phyloP scores from a whole-genome alignment of 1,140 invertebrate species.

The Pogonus chalceus region DNA sequence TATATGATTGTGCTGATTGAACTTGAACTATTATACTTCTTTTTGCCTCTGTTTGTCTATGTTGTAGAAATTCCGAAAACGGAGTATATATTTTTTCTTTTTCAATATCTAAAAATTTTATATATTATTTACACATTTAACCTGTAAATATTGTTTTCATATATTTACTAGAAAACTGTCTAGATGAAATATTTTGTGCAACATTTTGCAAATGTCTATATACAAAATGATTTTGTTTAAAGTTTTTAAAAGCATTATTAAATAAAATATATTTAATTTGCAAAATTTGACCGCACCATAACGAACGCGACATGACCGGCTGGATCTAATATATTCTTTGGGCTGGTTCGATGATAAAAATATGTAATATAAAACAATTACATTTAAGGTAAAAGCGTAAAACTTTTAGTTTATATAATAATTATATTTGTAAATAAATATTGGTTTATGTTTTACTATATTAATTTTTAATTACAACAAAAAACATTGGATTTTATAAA shows the following conservation, averaged over 20 bases:
- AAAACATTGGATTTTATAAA: no score
- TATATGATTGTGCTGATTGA: slow-evolving; percentile 47
- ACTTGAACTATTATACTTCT: slow-evolving; percentile 52
- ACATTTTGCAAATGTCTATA: not conserved
- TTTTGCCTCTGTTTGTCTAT: slow-evolving; percentile 43
- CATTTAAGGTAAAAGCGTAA: no score
- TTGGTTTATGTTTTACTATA: no score
- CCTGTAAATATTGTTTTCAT: not conserved
- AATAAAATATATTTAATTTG: not conserved
- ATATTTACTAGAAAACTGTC: not conserved
- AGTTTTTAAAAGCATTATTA: not conserved
- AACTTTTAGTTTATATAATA: no score
- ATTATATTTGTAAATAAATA: no score
- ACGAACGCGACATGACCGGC: not conserved
- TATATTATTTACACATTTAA: not conserved
- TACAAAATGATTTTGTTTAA: not conserved
- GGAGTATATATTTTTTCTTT: slow-evolving; percentile 13
- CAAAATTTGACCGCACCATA: not conserved
- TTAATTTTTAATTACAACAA: no score
- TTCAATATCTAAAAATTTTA: not conserved
- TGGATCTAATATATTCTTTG: no score
- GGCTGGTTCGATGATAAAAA: no score
- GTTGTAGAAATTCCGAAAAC: slow-evolving; percentile 27
- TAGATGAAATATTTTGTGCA: not conserved
- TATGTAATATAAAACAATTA: no score